Percentiles rank a stretch among this genome's conserved stretches.
phyloP scores from a whole-genome alignment of 2,113 vertebrate species.

The Heterotilapia buettikoferi region DNA sequence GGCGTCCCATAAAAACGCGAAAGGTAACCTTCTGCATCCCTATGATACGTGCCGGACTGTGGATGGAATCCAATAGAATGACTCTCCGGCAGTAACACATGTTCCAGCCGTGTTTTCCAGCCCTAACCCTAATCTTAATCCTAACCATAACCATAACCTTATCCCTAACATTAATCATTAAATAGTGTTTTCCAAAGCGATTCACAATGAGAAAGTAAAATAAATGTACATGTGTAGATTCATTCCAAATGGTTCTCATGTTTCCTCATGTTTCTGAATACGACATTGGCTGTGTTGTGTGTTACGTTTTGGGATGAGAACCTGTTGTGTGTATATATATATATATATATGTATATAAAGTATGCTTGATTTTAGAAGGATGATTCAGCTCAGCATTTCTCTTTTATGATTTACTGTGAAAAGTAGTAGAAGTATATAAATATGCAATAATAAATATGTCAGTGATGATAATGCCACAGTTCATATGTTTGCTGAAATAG shows the following conservation, averaged over 20 bases:
- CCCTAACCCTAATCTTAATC: not conserved
- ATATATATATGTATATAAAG: not conserved
- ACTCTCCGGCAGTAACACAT: not conserved
- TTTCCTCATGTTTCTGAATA: not conserved
- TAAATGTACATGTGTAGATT: not conserved
- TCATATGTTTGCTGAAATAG: not conserved
- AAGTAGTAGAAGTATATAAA: not conserved
- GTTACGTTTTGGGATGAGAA: not conserved
- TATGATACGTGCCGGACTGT: not conserved
- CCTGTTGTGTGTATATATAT: not conserved
- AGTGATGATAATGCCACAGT: too few relatives aligned
- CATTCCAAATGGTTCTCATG: not conserved
- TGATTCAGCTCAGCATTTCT: not conserved
- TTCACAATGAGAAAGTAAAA: not conserved
- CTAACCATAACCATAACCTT: not conserved
- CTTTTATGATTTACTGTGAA: not conserved
- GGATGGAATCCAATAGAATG: not conserved
- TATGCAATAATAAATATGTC: accelerated
- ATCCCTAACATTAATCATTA: not conserved
- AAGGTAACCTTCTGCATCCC: not conserved
- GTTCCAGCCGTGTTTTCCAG: not conserved
- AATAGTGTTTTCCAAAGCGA: not conserved
- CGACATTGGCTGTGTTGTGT: not conserved
- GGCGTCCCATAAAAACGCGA: not conserved
- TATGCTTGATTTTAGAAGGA: not conserved